Base-by-base conservation (phyloP, 2,888 invertebrate genomes). In the Oscheius onirici region DNA sequence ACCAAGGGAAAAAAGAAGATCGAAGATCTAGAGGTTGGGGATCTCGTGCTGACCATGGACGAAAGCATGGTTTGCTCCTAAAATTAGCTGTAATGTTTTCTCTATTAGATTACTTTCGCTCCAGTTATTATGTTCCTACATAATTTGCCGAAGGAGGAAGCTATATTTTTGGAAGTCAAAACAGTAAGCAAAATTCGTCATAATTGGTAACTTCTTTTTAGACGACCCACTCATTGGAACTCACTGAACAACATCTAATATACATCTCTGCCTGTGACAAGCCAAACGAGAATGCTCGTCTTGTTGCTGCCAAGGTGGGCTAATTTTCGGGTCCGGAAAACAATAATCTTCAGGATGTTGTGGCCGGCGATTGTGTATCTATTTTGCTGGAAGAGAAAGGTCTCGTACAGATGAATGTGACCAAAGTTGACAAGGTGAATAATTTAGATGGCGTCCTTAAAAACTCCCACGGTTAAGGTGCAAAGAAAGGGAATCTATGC, bases 61-160 rank as follows among this genome's bases (percentile, higher is more conserved):
- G 84, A 83, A 58, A 72, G 76, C 2, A 76, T 86, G 75, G 84
- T 84, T 22, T 20, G 72, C 20, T 54, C 67, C 6, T 8, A 22
- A 40, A 15, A 58, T 11, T 15, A 67, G 63, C 8, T 40, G 6
- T 11, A 17, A 24, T 11, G n/a, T 24, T n/a, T 44, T 15, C 17
- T n/a, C 13, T 28, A 34, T 40, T 28, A 83, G 84, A 66, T 86
- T 44, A 75, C 79, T 54, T 86, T 78, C 73, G 83, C 84, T 1
- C 85, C 85, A 41, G 73, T 86, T 49, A 76, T 86, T 28, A 86
- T 85, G 85, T 86, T 86, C 72, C 71, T 86, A 28, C 86, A 86
- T 66, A 77, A 80, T 52, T 71, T 81, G 10, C 75, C 75, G 1
- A 69, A 81, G 5, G 81, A 84, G 69, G 46, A 65, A 10, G 86